Evolutionary conservation across 2,113 vertebrate genomes (phyloP), one percentile per base, ranked within the genome.

Genomic region (Eublepharis macularius): DNA sequence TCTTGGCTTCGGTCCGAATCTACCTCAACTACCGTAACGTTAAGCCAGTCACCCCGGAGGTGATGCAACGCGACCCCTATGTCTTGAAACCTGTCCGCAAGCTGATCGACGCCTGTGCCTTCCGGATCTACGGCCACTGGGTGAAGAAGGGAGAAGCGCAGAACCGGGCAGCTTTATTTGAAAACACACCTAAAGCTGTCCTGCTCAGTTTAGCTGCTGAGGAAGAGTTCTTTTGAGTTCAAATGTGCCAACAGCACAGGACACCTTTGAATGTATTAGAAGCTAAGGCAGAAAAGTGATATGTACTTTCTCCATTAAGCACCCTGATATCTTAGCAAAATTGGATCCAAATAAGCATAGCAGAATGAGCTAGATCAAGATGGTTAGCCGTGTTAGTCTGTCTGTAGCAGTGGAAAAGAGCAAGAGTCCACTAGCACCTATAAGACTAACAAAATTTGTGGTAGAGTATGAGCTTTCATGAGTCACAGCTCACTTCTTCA

Each of bases 121-220:
- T 99, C 96, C 97, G 98, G 85, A 98, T 99, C 91, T 99, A 99
- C 1, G 98, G 98, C 85, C 99, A 99, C 95, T 99, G 98, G 98
- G 98, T 99, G 86, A 99, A 99, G 97, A 99, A 99, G 83, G 99
- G 99, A 26, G 98, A 99, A 91, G 96, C 98, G 0, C 99, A 99
- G 96, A 99, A 99, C 96, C 96, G 99, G 90, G 99, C 99, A 0
- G 99, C 98, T 9, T 97, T 99, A 87, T 99, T 99, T 0, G 98
- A 99, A 95, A 99, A 99, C 97, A 98, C 97, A 9, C 98, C 98
- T 82, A 99, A 99, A 89, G 97, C 97, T 7, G 95, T 99, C 88
- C 94, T 99, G 91, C 94, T 99, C 54, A 98, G 98, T 3, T 86
- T 98, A 65, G 95, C 92, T 0, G 90, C 97, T 0, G 98, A 98